These are phyloP conservation scores for Sebastes vulpes DNA, from an alignment of 2,797 vertebrate species.

Conservation along the genomic window DNA sequence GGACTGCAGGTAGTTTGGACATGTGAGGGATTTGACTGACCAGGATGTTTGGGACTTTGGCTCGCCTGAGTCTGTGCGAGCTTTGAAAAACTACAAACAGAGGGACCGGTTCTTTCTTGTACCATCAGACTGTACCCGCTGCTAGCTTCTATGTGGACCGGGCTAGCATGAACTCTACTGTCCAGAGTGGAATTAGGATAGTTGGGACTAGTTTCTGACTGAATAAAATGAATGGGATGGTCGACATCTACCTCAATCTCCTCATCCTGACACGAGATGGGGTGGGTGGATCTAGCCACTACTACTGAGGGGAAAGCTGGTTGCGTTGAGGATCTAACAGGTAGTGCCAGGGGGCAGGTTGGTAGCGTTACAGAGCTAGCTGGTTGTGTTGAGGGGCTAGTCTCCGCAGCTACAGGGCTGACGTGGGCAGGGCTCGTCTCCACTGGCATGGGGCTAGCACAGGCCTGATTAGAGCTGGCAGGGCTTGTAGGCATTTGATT, in stretches of 20 bases:
- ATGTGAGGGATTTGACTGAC: constrained; percentile 6
- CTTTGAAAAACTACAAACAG: background rate
- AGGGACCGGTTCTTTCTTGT: background rate
- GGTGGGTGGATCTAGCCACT: background rate
- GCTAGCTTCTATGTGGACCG: background rate
- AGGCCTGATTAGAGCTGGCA: constrained; percentile 1
- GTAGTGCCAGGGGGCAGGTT: background rate
- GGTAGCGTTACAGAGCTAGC: background rate
- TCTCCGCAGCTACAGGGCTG: background rate
- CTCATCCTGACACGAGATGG: constrained; percentile 9
- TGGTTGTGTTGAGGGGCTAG: background rate
- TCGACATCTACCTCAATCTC: background rate
- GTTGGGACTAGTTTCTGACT: background rate
- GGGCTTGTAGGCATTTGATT: constrained; percentile 32
- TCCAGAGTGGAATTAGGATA: background rate
- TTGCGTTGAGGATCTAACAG: background rate
- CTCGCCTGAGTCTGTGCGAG: background rate
- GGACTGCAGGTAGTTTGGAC: constrained; percentile 23
- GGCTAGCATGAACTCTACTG: background rate
- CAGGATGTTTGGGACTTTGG: background rate
- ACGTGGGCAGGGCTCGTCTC: background rate
- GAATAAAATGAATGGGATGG: background rate
- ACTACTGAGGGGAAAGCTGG: background rate
- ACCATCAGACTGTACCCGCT: background rate
- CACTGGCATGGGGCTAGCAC: background rate